phyloP scores from a whole-genome alignment of 2,113 vertebrate species.

The Delphinus delphis region DNA sequence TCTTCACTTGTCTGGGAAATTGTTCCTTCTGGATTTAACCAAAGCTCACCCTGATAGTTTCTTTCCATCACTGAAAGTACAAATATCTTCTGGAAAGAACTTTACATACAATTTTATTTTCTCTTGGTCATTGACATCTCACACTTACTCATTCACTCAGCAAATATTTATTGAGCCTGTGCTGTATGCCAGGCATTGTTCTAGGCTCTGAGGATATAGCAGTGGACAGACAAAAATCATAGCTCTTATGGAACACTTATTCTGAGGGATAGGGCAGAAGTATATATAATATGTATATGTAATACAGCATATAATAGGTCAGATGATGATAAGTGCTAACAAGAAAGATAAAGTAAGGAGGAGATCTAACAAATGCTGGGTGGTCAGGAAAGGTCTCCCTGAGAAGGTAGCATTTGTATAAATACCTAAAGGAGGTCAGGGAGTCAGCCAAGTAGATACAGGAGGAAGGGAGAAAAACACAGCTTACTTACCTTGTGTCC shows the following conservation, averaged over 20 bases:
- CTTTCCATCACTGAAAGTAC: conserved; percentile 16
- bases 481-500: not conserved
- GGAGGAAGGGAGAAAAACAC: not conserved
- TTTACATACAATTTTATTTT: conserved; percentile 46
- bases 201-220: not conserved
- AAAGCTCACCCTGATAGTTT: not conserved
- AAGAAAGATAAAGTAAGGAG: not conserved
- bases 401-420: not conserved
- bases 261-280: not conserved
- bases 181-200: not conserved
- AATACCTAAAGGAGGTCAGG: not conserved
- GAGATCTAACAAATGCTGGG: not conserved
- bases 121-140: not conserved
- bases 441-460: not conserved
- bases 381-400: not conserved
- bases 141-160: not conserved
- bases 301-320: not conserved
- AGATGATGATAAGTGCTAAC: not conserved
- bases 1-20: conserved; percentile 40
- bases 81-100: conserved; percentile 44
- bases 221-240: not conserved
- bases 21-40: not conserved
- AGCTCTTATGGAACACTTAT: not conserved
- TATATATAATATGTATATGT: not conserved
- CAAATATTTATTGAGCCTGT: not conserved